Conservation (phyloP, 2,113 vertebrate species). For the Isurus oxyrinchus region DNA sequence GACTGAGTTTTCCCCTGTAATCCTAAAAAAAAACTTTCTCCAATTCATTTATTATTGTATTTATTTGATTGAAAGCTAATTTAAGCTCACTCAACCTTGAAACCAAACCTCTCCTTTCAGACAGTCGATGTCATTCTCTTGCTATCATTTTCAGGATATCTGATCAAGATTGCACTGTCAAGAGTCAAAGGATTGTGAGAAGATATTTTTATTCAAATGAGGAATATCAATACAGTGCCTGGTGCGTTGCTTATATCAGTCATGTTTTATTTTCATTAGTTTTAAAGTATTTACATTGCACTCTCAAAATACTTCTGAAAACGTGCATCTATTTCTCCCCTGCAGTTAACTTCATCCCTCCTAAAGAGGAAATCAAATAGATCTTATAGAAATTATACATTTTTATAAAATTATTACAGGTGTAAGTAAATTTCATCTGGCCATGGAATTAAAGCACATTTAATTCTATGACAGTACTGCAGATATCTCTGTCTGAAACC, state of each 20-base stretch:
- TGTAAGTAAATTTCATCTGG: neutral
- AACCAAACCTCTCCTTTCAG: neutral
- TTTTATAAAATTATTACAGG: neutral
- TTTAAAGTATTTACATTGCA: neutral
- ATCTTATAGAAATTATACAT: neutral
- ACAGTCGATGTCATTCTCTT: constrained; percentile 10
- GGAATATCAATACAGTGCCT: neutral
- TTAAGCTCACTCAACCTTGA: neutral
- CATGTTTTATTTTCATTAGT: neutral
- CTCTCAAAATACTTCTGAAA: neutral
- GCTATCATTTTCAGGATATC: constrained; percentile 14
- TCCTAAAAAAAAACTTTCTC: too few relatives aligned
- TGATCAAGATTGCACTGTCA: neutral
- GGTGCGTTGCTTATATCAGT: neutral
- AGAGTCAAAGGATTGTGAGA: neutral
- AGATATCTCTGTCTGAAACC: neutral
- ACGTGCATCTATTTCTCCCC: neutral
- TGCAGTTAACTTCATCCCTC: neutral
- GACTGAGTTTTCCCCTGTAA: neutral
- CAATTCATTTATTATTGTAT: neutral
- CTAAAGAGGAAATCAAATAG: neutral
- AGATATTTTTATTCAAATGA: neutral
- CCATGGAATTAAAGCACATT: neutral
- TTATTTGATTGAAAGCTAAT: constrained; percentile 14
- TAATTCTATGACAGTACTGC: neutral